Evolutionary conservation across 2,888 invertebrate genomes (phyloP).

Genomic region (Muscina levida): DNA sequence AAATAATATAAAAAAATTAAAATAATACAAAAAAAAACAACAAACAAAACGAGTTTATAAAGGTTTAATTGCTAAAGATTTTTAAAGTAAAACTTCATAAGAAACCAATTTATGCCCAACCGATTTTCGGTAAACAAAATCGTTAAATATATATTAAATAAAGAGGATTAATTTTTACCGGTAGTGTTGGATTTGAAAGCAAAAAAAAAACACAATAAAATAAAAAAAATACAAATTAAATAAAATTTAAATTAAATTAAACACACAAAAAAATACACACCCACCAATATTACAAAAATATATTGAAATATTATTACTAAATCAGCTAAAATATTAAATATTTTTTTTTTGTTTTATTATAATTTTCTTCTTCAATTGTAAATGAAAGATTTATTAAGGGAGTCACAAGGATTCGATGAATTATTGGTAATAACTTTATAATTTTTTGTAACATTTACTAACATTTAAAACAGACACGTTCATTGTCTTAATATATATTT

Average conservation of each 20-base stretch:
- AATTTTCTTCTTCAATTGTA: not conserved
- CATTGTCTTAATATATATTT: too few species aligned
- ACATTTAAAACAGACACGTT: too few species aligned
- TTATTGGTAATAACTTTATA: too few species aligned
- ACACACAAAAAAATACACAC: slow-evolving; percentile 23
- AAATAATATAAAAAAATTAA: not conserved
- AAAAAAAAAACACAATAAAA: too few species aligned
- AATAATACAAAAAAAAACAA: slow-evolving; percentile 19
- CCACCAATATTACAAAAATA: slow-evolving; percentile 35
- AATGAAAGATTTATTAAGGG: slow-evolving; percentile 21
- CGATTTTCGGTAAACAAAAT: not conserved
- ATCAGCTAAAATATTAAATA: not conserved
- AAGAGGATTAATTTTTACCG: slow-evolving; percentile 17
- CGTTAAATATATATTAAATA: not conserved
- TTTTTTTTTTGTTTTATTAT: not conserved
- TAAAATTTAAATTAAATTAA: not conserved
- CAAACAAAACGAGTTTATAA: not conserved
- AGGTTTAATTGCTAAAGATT: not conserved
- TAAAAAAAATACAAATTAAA: slow-evolving; percentile 1
- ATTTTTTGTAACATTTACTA: too few species aligned
- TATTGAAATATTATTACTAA: not conserved
- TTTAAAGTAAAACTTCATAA: not conserved
- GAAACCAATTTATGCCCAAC: not conserved
- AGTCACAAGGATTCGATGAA: too few species aligned
- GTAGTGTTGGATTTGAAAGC: not conserved